These are phyloP conservation scores for Parnassius smintheus DNA, from an alignment of 2,888 invertebrate species.

Conservation along the genomic window DNA sequence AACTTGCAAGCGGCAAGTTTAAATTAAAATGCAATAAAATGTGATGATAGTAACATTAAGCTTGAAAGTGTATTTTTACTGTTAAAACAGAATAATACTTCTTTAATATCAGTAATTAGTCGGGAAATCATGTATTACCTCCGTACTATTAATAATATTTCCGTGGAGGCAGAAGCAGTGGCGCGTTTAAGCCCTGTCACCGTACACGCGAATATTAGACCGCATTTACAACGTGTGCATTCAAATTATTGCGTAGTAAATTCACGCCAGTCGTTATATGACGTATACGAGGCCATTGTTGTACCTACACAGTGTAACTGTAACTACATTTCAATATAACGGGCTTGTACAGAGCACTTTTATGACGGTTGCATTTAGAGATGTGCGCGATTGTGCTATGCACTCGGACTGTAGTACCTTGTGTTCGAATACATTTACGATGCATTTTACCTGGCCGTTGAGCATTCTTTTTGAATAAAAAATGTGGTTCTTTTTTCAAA, in stretches of 20 bases:
- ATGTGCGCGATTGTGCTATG: constrained; percentile 1
- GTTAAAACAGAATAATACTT: too few relatives aligned
- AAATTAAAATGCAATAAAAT: too few relatives aligned
- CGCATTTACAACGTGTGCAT: constrained; percentile 9
- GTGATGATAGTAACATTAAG: too few relatives aligned
- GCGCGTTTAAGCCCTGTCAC: constrained; percentile 14
- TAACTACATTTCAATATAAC: constrained; percentile 13
- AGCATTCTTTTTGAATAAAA: not conserved
- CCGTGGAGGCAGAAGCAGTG: constrained; percentile 2
- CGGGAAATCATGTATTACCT: not conserved
- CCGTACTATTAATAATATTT: constrained; percentile 15
- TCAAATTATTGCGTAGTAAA: constrained; percentile 16
- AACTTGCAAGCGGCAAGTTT: too few relatives aligned
- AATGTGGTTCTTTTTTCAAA: too few relatives aligned
- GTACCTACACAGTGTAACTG: constrained; percentile 12
- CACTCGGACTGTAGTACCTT: not conserved
- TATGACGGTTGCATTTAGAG: not conserved
- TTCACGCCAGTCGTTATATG: constrained; percentile 3
- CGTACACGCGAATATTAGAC: constrained; percentile 17
- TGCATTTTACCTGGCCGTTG: constrained; percentile 5
- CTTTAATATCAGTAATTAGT: too few relatives aligned
- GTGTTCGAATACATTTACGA: constrained; percentile 2
- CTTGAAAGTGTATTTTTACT: too few relatives aligned
- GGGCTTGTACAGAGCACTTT: not conserved
- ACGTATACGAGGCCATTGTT: constrained; percentile 2